Conservation (phyloP, 2,888 invertebrate species). For the Prionchulus punctatus region DNA sequence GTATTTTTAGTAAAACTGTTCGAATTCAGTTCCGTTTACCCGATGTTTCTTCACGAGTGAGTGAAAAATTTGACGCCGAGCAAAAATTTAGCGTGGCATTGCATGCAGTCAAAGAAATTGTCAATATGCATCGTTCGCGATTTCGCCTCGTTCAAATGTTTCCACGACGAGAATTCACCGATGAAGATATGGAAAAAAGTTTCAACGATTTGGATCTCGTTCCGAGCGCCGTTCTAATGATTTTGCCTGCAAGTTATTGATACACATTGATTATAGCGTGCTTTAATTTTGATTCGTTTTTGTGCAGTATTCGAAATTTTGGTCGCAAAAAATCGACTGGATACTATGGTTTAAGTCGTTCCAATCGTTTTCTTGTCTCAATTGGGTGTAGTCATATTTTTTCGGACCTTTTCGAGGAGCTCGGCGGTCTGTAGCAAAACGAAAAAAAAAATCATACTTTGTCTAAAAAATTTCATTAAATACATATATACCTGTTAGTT, state of each 20-base stretch:
- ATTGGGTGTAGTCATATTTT: no score
- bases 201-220: constrained; percentile 51
- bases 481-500: no score
- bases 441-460: no score
- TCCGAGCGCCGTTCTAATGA: constrained; percentile 57
- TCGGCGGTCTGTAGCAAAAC: no score
- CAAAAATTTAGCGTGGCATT: not conserved
- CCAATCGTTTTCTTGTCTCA: no score
- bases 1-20: constrained; percentile 36
- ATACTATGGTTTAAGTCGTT: no score
- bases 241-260: constrained; percentile 50
- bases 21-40: constrained; percentile 72
- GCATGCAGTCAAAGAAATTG: not conserved
- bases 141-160: constrained; percentile 7
- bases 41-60: constrained; percentile 56
- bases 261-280: no score
- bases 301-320: no score
- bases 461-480: no score
- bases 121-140: not conserved
- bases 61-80: constrained; percentile 52
- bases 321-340: no score
- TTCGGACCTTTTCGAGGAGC: no score
- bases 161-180: constrained; percentile 52
- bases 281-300: no score
- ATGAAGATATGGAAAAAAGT: constrained; percentile 41